These are phyloP conservation scores for Gonatopus flavifemur DNA, from an alignment of 1,140 invertebrate genomes.

Conservation along the genomic window DNA sequence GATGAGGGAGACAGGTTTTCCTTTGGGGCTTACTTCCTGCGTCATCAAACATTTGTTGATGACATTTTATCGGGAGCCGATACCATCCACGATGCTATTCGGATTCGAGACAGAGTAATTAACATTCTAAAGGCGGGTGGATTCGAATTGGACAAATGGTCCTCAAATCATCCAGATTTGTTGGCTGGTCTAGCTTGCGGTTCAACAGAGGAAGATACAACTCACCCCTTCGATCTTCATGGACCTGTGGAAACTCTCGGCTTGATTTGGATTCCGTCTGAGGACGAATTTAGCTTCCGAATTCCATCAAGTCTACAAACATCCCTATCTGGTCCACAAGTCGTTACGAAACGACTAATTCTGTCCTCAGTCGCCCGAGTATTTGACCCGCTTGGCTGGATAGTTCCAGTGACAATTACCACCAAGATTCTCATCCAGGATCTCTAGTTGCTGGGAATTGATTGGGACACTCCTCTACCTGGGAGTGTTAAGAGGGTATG, in stretches of 20 bases:
- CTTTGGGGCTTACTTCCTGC: background rate
- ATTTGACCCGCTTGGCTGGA: background rate
- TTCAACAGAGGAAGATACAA: background rate
- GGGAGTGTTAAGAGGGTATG: background rate
- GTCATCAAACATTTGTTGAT: no score
- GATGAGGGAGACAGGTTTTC: background rate
- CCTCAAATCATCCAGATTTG: no score
- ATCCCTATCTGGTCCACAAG: slow-evolving; percentile 15
- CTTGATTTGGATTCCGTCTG: background rate
- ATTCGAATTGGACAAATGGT: no score
- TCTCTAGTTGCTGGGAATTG: background rate
- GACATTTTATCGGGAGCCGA: background rate
- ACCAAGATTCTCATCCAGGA: background rate
- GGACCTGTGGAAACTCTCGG: background rate
- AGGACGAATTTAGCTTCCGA: background rate
- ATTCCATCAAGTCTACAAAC: background rate
- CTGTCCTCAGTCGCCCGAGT: background rate
- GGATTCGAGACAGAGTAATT: background rate
- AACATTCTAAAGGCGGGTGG: no score
- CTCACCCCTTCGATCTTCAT: background rate
- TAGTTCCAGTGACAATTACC: background rate
- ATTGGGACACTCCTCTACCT: background rate
- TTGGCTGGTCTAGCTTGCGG: background rate
- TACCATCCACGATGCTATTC: background rate
- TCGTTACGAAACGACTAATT: background rate